Evolutionary conservation across 2,797 vertebrate genomes (phyloP).

Genomic region (Chelon auratus): DNA sequence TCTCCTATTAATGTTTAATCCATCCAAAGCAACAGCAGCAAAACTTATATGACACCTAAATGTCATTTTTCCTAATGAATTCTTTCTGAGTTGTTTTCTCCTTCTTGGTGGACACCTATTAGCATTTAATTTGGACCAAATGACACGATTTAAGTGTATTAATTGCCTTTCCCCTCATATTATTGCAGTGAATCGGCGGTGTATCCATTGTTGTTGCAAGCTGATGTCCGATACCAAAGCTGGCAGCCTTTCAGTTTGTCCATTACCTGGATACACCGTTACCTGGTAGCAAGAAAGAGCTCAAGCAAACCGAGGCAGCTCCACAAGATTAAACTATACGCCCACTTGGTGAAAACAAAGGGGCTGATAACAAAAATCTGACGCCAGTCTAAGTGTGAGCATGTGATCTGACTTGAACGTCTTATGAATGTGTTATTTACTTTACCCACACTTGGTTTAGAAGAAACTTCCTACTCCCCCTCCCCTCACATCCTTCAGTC

Average conservation of each 20-base stretch:
- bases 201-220: constrained; percentile 14
- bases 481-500: constrained; percentile 61
- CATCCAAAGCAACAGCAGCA: constrained; percentile 9
- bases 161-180: constrained; percentile 27
- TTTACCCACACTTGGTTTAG: constrained; percentile 54
- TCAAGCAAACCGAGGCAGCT: constrained; percentile 31
- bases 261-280: constrained; percentile 63
- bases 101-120: neutral
- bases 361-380: constrained; percentile 55
- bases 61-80: neutral
- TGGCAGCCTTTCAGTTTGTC: constrained; percentile 52
- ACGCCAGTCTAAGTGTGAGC: constrained; percentile 23
- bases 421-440: constrained; percentile 60
- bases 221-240: constrained; percentile 53
- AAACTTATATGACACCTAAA: neutral
- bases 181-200: constrained; percentile 13
- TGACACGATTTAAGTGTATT: constrained; percentile 14
- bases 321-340: constrained; percentile 38
- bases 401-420: constrained; percentile 42
- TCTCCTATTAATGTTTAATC: constrained; percentile 67
- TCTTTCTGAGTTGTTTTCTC: neutral
- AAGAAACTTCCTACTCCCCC: constrained; percentile 58
- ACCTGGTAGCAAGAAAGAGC: constrained; percentile 45
- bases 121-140: neutral
- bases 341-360: constrained; percentile 44